A percentile compares a stretch with the other conserved stretches of the same genome.
Conservation (phyloP, 2,888 invertebrate species). For the Cabera pusaria region DNA sequence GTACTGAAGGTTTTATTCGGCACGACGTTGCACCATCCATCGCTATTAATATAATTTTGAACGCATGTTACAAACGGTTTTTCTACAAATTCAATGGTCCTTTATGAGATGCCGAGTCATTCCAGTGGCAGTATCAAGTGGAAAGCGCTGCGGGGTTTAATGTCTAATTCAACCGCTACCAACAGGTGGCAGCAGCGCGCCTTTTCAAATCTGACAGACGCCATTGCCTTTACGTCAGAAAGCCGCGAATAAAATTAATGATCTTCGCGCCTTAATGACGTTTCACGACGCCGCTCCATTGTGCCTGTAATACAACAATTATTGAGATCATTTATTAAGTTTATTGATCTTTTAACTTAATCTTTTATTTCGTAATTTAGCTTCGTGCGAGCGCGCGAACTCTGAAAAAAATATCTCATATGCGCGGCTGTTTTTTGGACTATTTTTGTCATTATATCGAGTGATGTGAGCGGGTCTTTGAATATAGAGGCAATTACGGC, state of each 20-base stretch:
- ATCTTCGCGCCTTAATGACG: constrained; percentile 83
- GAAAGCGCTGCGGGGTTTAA: constrained; percentile 72
- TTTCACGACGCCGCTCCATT: constrained; percentile 82
- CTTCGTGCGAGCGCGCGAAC: constrained; percentile 77
- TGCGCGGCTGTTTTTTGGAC: constrained; percentile 80
- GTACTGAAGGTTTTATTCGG: no score
- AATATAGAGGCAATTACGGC: constrained; percentile 82
- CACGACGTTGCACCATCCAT: no score
- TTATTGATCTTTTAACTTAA: constrained; percentile 84
- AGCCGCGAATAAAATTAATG: constrained; percentile 84
- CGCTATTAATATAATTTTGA: constrained; percentile 13
- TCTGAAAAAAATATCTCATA: constrained; percentile 80
- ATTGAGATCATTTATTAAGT: constrained; percentile 84
- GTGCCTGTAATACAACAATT: constrained; percentile 83
- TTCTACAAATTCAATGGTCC: constrained; percentile 44
- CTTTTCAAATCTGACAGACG: constrained; percentile 82
- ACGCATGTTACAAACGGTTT: constrained; percentile 11
- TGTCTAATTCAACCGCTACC: constrained; percentile 80
- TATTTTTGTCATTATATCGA: constrained; percentile 83
- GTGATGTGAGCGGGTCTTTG: constrained; percentile 81
- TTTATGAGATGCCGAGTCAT: constrained; percentile 62
- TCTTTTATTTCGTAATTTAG: constrained; percentile 84
- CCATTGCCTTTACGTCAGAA: constrained; percentile 80
- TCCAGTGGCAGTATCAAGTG: constrained; percentile 78
- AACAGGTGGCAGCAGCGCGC: constrained; percentile 80